These are phyloP conservation scores for Callipepla squamata DNA, from an alignment of 2,113 vertebrate species.

Conservation along the genomic window DNA sequence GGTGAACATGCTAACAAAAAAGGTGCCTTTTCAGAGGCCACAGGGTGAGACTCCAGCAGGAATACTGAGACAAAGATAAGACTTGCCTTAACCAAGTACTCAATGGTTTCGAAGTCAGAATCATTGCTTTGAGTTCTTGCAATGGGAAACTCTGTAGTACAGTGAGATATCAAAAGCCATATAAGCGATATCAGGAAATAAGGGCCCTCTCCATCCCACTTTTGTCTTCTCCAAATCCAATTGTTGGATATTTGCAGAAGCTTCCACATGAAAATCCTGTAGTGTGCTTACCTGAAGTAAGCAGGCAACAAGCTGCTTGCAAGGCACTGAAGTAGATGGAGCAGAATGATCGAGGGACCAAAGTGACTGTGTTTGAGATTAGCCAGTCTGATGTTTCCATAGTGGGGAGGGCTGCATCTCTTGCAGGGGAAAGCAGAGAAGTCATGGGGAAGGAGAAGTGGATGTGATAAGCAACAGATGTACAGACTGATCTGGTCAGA, in stretches of 20 bases:
- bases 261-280: not conserved
- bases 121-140: not conserved
- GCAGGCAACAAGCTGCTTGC: not conserved
- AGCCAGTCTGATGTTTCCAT: not conserved
- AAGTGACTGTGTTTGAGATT: not conserved
- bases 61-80: not conserved
- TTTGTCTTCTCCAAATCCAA: not conserved
- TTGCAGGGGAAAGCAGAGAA: not conserved
- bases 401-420: not conserved
- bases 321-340: not conserved
- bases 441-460: not conserved
- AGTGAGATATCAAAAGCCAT: not conserved
- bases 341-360: not conserved
- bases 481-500: not conserved
- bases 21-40: not conserved
- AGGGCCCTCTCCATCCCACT: rapidly evolving
- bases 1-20: not conserved
- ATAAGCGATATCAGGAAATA: not conserved
- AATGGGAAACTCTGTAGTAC: not conserved
- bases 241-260: not conserved
- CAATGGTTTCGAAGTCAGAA: not conserved
- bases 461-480: not conserved
- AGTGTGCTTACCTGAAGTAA: not conserved
- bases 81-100: not conserved
- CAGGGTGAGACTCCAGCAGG: not conserved